Evolutionary conservation across 2,113 vertebrate species (phyloP), one percentile per base, ranked within the genome.

Genomic region (Nesoenas mayeri): DNA sequence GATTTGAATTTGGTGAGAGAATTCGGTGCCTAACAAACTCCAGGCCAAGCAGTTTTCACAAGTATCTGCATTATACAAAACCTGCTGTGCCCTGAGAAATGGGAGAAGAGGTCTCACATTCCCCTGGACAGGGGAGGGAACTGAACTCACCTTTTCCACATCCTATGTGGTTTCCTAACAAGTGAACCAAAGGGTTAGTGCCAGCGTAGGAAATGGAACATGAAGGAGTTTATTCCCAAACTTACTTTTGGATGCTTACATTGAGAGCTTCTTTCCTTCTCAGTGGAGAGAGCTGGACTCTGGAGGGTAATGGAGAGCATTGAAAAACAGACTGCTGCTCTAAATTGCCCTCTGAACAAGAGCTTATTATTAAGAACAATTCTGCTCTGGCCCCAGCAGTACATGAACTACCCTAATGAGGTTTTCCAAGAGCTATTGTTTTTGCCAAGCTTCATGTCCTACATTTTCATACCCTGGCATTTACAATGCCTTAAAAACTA

Each of bases 351-450:
- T 85, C 78, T 72, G 71, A 91, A 64, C 29, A 87, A 77, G 40
- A 79, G 24, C 10, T 7, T n/a, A 21, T 26, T 77, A 28, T 71
- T 71, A 84, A 78, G 64, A 88, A 66, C 34, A 78, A n/a, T 79
- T 87, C 81, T 95, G 11, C 34, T 93, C 29, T 40, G 26, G 56
- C 19, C 21, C 10, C 44, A 85, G 61, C 19, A 91, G 20, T 69
- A 60, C 36, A 36, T 44, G 50, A 79, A 31, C 18, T 77, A 36
- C 10, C 66, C 25, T 91, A 85, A 91, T n/a, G 74, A 89, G 25
- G 11, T 79, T 93, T 94, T 94, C 69, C 78, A 93, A 89, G 81
- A 94, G 21, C 53, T 91, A 40, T 69, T 84, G 13, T 77, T 93
- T 93, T 44, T 77, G 60, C n/a, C 54, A 73, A 81, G 38, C 32